These are phyloP conservation scores for Nebria salina DNA, from an alignment of 2,888 invertebrate species.

Conservation along the genomic window DNA sequence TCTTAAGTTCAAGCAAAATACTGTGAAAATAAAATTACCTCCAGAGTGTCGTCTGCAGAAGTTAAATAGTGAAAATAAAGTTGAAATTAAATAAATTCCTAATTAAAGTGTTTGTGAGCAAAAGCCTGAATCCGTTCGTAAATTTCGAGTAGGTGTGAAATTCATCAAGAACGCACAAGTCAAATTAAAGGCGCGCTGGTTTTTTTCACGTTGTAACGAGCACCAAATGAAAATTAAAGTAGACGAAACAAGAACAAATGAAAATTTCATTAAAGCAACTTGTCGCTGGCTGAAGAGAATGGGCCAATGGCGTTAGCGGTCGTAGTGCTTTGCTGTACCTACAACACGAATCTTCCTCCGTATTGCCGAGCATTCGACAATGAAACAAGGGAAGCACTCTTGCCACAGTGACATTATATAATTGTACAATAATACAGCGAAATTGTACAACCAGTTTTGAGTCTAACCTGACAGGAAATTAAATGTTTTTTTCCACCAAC, in stretches of 20 bases:
- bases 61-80: constrained; percentile 1
- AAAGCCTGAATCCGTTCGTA: background rate
- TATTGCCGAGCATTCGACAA: background rate
- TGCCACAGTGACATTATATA: background rate
- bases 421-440: background rate
- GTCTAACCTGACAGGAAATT: background rate
- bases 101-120: constrained; percentile 1
- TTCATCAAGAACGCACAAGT: constrained; percentile 6
- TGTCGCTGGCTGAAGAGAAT: background rate
- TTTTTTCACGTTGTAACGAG: constrained; percentile 39
- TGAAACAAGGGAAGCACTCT: too few relatives aligned
- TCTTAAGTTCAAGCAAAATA: background rate
- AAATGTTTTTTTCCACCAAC: background rate
- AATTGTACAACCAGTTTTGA: background rate
- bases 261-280: constrained; percentile 36
- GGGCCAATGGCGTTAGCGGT: background rate
- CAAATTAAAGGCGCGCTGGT: constrained; percentile 32
- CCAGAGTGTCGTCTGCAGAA: background rate
- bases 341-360: background rate
- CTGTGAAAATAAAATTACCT: constrained; percentile 1
- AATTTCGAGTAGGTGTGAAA: background rate
- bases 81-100: background rate
- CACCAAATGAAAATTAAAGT: constrained; percentile 43
- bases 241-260: constrained; percentile 42
- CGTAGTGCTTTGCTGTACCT: background rate